Conservation (phyloP, 2,888 invertebrate species). For the Nephrotoma flavescens region DNA sequence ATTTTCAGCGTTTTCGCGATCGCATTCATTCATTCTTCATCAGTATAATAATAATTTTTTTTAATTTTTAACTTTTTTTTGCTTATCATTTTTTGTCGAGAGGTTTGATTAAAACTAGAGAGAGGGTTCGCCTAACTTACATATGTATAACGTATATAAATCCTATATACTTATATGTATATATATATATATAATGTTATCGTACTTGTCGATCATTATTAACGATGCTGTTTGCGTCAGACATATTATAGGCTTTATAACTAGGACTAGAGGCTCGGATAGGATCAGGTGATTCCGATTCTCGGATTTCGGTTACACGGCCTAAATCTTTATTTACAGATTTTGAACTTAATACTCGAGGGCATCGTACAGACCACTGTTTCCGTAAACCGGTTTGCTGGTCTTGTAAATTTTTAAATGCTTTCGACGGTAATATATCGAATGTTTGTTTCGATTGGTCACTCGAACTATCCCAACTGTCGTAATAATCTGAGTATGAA, state of each 20-base stretch:
- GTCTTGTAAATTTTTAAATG: conserved; percentile 39
- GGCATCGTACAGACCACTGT: conserved; percentile 43
- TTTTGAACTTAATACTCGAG: conserved; percentile 44
- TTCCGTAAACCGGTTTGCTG: conserved; percentile 30
- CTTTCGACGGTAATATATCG: conserved; percentile 41
- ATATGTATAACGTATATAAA: neutral
- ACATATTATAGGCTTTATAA: conserved; percentile 10
- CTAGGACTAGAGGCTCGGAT: conserved; percentile 18
- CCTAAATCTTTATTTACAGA: conserved; percentile 37
- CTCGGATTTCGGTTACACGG: conserved; percentile 26
- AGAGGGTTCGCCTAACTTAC: neutral
- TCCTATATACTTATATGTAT: neutral
- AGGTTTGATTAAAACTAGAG: neutral
- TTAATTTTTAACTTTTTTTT: neutral
- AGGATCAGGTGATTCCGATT: conserved; percentile 29
- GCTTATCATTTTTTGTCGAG: neutral
- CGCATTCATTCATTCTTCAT: neutral
- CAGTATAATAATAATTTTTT: neutral
- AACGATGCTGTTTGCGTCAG: neutral
- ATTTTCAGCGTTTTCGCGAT: neutral
- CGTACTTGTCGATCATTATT: neutral
- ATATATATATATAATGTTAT: neutral
- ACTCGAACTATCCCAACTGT: conserved; percentile 32
- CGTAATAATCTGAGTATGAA: conserved; percentile 40
- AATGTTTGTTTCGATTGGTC: conserved; percentile 18